phyloP scores from a whole-genome alignment of 2,797 vertebrate genomes.

The Rhabdomys pumilio region DNA sequence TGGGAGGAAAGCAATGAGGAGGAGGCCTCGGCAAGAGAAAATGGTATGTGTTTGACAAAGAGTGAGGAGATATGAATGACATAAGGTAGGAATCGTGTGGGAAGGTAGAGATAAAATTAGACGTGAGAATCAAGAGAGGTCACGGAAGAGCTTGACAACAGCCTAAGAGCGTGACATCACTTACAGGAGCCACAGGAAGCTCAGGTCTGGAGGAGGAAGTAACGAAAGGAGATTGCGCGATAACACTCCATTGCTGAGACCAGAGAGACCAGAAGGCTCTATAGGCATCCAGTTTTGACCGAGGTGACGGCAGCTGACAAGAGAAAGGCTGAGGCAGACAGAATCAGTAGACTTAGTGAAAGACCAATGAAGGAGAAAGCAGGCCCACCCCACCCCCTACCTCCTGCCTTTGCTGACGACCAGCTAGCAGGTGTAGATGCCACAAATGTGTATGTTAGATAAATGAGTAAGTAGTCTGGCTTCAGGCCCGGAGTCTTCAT shows the following conservation, averaged over 20 bases:
- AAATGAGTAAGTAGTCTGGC: background rate
- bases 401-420: background rate
- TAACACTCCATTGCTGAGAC: background rate
- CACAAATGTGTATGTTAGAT: background rate
- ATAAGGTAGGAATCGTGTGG: background rate
- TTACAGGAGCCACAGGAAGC: background rate
- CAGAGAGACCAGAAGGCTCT: background rate
- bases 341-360: background rate
- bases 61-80: background rate
- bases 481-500: constrained; percentile 13
- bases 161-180: background rate
- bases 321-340: background rate
- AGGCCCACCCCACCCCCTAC: background rate
- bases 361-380: background rate
- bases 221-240: background rate
- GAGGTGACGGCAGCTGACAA: background rate
- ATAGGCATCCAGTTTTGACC: background rate
- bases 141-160: background rate
- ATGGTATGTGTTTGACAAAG: background rate
- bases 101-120: constrained; percentile 42
- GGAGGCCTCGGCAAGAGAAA: background rate
- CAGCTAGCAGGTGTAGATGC: background rate
- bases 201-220: background rate
- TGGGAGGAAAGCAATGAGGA: background rate
- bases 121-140: background rate